Conservation (phyloP, 2,797 vertebrate genomes). For the Pipistrellus nathusii region DNA sequence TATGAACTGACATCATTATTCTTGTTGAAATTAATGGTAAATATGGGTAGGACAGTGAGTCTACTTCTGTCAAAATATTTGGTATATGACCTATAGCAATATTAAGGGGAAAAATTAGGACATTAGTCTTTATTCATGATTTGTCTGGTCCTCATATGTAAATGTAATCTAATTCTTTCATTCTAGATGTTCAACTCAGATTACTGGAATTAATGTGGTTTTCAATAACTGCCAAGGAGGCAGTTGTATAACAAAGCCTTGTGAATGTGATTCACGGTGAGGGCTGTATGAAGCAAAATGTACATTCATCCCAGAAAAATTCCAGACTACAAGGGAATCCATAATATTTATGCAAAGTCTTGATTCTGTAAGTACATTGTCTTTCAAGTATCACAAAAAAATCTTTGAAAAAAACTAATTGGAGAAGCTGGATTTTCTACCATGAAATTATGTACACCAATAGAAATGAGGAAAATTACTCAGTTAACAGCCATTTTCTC, state of each 20-base stretch:
- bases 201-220: slow-evolving; percentile 80
- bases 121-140: slow-evolving; percentile 5
- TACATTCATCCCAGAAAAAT: slow-evolving; percentile 83
- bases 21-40: neutral
- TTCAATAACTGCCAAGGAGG: slow-evolving; percentile 43
- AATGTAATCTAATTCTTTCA: slow-evolving; percentile 36
- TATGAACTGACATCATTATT: neutral
- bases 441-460: neutral
- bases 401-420: neutral
- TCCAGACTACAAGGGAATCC: slow-evolving; percentile 80
- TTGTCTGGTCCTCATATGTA: neutral
- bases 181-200: slow-evolving; percentile 84
- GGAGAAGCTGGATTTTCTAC: slow-evolving; percentile 9
- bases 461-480: neutral
- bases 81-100: neutral
- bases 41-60: neutral
- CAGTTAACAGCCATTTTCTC: neutral
- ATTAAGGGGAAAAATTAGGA: neutral
- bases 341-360: slow-evolving; percentile 87
- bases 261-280: slow-evolving; percentile 71
- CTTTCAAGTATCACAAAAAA: slow-evolving; percentile 23
- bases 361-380: slow-evolving; percentile 84
- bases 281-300: slow-evolving; percentile 84
- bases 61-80: slow-evolving; percentile 32
- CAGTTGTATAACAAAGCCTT: slow-evolving; percentile 54